These are phyloP conservation scores for Onychostoma macrolepis DNA, from an alignment of 2,113 vertebrate genomes.

Conservation along the genomic window DNA sequence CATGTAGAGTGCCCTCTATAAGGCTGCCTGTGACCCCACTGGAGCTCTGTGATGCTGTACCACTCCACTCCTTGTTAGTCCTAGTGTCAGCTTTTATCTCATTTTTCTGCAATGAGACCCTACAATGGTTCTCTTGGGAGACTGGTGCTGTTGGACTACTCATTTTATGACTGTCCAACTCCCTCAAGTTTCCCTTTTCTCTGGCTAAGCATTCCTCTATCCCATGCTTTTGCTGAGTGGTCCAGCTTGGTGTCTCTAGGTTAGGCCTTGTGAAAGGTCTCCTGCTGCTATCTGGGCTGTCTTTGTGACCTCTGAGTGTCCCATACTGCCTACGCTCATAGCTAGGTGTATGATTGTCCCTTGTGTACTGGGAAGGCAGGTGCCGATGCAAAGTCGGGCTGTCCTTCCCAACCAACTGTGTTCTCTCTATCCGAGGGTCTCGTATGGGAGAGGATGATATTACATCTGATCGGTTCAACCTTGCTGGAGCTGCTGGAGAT, in stretches of 20 bases:
- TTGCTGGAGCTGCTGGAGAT: slow-evolving; percentile 49
- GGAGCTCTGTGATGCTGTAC: slow-evolving; percentile 65
- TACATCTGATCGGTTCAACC: slow-evolving; percentile 40
- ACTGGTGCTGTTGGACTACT: neutral
- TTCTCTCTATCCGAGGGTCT: slow-evolving; percentile 53
- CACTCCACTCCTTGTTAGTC: slow-evolving; percentile 49
- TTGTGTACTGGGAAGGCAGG: slow-evolving; percentile 59
- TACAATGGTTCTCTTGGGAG: neutral
- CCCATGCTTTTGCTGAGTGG: slow-evolving; percentile 55
- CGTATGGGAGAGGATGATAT: slow-evolving; percentile 57
- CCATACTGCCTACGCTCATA: slow-evolving; percentile 46
- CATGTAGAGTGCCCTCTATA: slow-evolving; percentile 53
- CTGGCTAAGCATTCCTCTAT: slow-evolving; percentile 26
- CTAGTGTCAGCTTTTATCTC: slow-evolving; percentile 47
- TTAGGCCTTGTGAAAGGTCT: slow-evolving; percentile 42
- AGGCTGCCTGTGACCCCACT: slow-evolving; percentile 72
- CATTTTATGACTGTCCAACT: slow-evolving; percentile 30
- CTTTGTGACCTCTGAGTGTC: neutral
- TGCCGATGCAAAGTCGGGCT: slow-evolving; percentile 58
- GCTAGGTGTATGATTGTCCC: slow-evolving; percentile 36
- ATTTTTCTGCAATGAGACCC: neutral
- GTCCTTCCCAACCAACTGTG: slow-evolving; percentile 32
- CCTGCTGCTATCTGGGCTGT: slow-evolving; percentile 56
- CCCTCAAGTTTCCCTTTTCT: slow-evolving; percentile 14
- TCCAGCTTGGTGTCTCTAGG: slow-evolving; percentile 58